Evolutionary conservation across 1,140 invertebrate genomes (phyloP).

Genomic region (fruit fly (Drosophila melanogaster)): Release_6_plus_ISO1_MT NC_004354.4:3918001-3918500

Average conservation of each 20-base stretch:
- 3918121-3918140: neutral
- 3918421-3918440: neutral
- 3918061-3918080: conserved; percentile 13
- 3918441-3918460: neutral
- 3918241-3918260: neutral
- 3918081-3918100: conserved; percentile 50
- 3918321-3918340: neutral
- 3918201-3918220: neutral
- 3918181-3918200: conserved; percentile 29
- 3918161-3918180: conserved; percentile 34
- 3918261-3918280: neutral
- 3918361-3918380: neutral
- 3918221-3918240: neutral
- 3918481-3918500: conserved; percentile 1
- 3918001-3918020: conserved; percentile 66
- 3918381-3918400: neutral
- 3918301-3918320: neutral
- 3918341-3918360: neutral
- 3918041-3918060: conserved; percentile 52
- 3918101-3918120: conserved; percentile 38
- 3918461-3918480: neutral
- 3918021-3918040: conserved; percentile 59
- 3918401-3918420: too few species aligned
- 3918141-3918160: neutral
- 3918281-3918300: neutral